phyloP scores from a whole-genome alignment of 2,113 vertebrate species.

The Gymnobelideus leadbeateri region DNA sequence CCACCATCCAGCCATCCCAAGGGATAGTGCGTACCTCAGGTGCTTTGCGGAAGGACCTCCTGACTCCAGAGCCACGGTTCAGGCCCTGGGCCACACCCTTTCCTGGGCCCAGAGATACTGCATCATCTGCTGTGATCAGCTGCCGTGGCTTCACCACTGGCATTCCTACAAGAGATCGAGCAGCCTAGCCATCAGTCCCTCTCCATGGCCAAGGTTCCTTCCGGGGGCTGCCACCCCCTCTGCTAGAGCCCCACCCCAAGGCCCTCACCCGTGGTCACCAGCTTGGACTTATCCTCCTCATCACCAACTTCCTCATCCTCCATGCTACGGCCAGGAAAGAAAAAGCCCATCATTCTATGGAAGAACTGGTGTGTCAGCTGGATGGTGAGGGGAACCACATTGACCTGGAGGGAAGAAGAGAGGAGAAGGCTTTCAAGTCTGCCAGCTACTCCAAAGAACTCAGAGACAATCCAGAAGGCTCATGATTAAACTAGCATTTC shows the following conservation, averaged over 20 bases:
- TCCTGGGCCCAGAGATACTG: constrained; percentile 90
- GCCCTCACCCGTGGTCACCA: constrained; percentile 95
- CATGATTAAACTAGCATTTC: neutral
- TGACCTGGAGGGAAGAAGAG: constrained; percentile 87
- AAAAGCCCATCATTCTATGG: constrained; percentile 99
- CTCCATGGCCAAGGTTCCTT: neutral
- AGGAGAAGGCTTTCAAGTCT: rapidly evolving
- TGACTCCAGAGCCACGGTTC: constrained; percentile 94
- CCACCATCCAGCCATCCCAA: constrained; percentile 31
- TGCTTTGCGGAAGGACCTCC: constrained; percentile 96
- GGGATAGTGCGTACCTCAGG: constrained; percentile 89
- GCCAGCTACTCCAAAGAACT: no score
- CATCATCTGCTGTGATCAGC: constrained; percentile 91
- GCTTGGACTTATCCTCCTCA: constrained; percentile 97
- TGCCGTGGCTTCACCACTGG: constrained; percentile 94
- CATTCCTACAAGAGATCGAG: constrained; percentile 87
- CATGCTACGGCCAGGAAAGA: constrained; percentile 96
- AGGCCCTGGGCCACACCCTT: constrained; percentile 95
- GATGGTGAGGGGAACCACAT: constrained; percentile 98
- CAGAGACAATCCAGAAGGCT: neutral
- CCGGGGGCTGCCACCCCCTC: constrained; percentile 29
- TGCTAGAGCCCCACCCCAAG: constrained; percentile 29
- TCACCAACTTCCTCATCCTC: constrained; percentile 98
- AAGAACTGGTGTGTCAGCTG: constrained; percentile 99
- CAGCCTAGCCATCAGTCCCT: constrained; percentile 21